A percentile compares a stretch with the other conserved stretches of the same genome.
Evolutionary conservation across 2,888 invertebrate species (phyloP).

Genomic region (Reticulitermes lucifugus): DNA sequence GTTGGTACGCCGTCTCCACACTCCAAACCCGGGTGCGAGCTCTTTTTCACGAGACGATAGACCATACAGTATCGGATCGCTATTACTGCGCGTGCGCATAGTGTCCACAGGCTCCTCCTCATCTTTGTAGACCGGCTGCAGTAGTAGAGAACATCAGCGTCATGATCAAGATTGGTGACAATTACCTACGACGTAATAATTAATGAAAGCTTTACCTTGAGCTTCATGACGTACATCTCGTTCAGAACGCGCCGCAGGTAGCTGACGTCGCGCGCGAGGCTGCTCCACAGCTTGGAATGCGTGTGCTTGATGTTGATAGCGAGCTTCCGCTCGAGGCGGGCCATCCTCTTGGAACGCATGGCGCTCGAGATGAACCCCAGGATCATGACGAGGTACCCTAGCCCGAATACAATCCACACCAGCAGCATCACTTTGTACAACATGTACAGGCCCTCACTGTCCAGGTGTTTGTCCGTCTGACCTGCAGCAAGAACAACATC

Average conservation of each 20-base stretch:
- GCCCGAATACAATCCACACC: slow-evolving; percentile 90
- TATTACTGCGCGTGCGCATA: slow-evolving; percentile 52
- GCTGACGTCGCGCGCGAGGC: slow-evolving; percentile 80
- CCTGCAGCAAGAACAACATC: neutral
- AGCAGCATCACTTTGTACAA: slow-evolving; percentile 85
- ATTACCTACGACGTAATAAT: no score
- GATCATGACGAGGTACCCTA: slow-evolving; percentile 92
- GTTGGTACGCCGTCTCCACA: slow-evolving; percentile 59
- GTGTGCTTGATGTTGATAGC: slow-evolving; percentile 82
- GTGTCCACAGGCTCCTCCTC: slow-evolving; percentile 62
- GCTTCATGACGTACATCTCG: slow-evolving; percentile 84
- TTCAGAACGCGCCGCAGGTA: slow-evolving; percentile 80
- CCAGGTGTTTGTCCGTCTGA: slow-evolving; percentile 38
- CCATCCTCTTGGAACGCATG: slow-evolving; percentile 80
- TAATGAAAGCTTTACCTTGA: slow-evolving; percentile 71
- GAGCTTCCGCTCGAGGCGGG: slow-evolving; percentile 80
- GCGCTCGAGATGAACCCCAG: slow-evolving; percentile 86
- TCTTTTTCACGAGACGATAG: slow-evolving; percentile 45
- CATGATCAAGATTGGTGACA: no score
- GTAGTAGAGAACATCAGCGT: slow-evolving; percentile 51
- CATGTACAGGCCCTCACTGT: slow-evolving; percentile 63
- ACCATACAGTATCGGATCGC: slow-evolving; percentile 47
- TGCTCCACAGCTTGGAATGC: slow-evolving; percentile 81
- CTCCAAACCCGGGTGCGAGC: slow-evolving; percentile 23
- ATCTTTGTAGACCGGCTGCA: slow-evolving; percentile 77